Conservation (phyloP, 2,797 vertebrate genomes). For the Poecilia gillii region DNA sequence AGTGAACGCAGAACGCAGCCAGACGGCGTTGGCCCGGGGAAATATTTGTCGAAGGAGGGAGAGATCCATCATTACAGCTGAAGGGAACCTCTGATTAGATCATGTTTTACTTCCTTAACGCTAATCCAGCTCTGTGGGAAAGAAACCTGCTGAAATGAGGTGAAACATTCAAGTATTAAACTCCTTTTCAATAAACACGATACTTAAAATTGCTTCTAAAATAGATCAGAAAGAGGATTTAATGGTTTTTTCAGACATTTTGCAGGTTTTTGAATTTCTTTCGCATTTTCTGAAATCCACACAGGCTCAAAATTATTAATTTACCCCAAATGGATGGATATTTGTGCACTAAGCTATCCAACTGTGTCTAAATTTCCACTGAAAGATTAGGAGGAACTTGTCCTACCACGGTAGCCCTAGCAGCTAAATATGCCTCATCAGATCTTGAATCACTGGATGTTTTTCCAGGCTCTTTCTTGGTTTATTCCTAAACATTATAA, state of each 20-base stretch:
- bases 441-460: neutral
- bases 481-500: neutral
- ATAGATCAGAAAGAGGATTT: neutral
- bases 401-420: neutral
- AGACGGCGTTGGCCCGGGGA: constrained; percentile 30
- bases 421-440: neutral
- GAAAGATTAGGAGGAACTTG: too few relatives aligned
- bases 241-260: neutral
- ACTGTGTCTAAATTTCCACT: neutral
- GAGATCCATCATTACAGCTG: constrained; percentile 17
- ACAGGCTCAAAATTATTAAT: neutral
- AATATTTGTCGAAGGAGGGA: constrained; percentile 23
- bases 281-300: neutral
- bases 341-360: neutral
- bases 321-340: neutral
- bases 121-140: neutral
- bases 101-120: constrained; percentile 31
- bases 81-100: constrained; percentile 25
- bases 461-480: neutral
- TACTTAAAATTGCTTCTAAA: neutral
- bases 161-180: neutral
- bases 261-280: neutral
- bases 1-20: neutral
- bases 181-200: neutral
- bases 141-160: neutral